These are phyloP conservation scores for Parazoanthus atlanticus DNA, from an alignment of 92 coral and sea anemone genomes.

Conservation along the genomic window DNA sequence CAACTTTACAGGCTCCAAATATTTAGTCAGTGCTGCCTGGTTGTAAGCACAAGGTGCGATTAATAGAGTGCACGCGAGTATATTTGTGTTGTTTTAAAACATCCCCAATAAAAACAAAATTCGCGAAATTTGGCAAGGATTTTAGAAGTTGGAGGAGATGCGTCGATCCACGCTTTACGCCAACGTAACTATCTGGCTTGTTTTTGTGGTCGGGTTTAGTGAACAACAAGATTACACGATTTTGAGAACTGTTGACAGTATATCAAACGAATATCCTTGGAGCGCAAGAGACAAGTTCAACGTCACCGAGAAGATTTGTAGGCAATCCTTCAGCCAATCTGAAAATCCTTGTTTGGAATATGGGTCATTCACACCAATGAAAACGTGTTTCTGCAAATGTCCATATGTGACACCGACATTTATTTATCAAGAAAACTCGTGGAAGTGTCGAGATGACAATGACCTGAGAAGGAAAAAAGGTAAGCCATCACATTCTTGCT, in stretches of 20 bases:
- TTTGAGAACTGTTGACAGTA: constrained; percentile 16
- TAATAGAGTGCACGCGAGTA: background rate
- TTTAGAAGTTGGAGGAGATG: background rate
- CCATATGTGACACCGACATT: constrained; percentile 11
- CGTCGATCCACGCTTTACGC: background rate
- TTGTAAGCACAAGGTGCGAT: background rate
- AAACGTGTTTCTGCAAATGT: constrained; percentile 25
- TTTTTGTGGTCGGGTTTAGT: background rate
- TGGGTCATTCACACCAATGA: constrained; percentile 7
- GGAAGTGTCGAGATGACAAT: background rate
- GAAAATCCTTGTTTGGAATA: constrained; percentile 9
- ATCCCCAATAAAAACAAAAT: too few species aligned
- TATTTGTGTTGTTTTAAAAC: background rate
- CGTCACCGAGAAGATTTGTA: background rate
- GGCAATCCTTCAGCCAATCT: background rate
- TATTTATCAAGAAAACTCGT: constrained; percentile 1
- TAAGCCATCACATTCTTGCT: background rate
- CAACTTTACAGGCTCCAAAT: background rate
- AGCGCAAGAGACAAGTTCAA: constrained; percentile 32
- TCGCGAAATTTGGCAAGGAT: background rate
- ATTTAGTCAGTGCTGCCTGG: background rate
- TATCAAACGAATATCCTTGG: constrained; percentile 15
- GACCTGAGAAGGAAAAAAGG: background rate
- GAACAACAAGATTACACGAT: constrained; percentile 16
- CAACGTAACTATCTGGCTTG: background rate